Conservation (phyloP, 2,888 invertebrate genomes). For the Pandemis heparana region DNA sequence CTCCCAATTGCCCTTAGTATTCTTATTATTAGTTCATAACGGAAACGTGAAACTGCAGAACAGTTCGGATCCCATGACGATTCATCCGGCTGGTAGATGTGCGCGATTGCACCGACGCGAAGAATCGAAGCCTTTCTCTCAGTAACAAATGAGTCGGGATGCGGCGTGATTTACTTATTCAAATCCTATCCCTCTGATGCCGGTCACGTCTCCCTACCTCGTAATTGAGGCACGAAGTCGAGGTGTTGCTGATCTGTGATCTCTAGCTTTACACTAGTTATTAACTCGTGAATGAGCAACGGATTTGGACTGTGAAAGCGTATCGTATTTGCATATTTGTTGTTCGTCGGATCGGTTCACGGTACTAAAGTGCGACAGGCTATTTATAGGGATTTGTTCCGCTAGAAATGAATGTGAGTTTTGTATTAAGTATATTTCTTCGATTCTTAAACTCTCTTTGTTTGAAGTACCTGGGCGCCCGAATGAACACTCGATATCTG, state of each 20-base stretch:
- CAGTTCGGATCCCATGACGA: slow-evolving; percentile 37
- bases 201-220: slow-evolving; percentile 71
- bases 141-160: slow-evolving; percentile 77
- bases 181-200: slow-evolving; percentile 72
- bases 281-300: slow-evolving; percentile 50
- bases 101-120: slow-evolving; percentile 67
- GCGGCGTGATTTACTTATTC: slow-evolving; percentile 77
- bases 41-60: slow-evolving; percentile 11
- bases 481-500: no score
- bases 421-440: neutral
- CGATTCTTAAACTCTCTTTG: no score
- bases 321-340: slow-evolving; percentile 38
- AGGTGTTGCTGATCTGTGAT: slow-evolving; percentile 69
- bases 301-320: slow-evolving; percentile 42
- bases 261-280: slow-evolving; percentile 57
- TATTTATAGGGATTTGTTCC: slow-evolving; percentile 10
- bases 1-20: neutral
- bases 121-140: slow-evolving; percentile 79
- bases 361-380: neutral
- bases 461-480: no score
- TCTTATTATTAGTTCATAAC: slow-evolving; percentile 23
- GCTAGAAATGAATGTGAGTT: neutral
- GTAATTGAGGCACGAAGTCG: slow-evolving; percentile 65
- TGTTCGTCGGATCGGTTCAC: slow-evolving; percentile 3
- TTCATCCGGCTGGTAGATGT: slow-evolving; percentile 29